phyloP scores from a whole-genome alignment of 92 coral and sea anemone genomes.

The Zoanthus solanderi region DNA sequence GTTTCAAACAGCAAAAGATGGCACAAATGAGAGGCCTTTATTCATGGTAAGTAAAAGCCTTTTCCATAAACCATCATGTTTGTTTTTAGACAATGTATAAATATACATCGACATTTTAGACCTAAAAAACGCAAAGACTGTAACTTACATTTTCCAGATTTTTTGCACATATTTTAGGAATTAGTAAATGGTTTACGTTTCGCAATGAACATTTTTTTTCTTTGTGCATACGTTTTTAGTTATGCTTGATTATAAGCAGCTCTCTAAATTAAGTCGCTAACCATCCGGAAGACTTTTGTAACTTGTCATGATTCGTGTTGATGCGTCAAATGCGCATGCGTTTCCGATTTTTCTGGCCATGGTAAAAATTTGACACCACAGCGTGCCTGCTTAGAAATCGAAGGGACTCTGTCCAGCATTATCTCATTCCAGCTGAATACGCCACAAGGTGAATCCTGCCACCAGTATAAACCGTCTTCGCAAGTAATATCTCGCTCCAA shows the following conservation, averaged over 20 bases:
- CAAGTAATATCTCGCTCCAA: no score
- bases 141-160: neutral
- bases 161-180: neutral
- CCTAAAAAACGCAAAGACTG: neutral
- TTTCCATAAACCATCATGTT: conserved; percentile 1
- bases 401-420: no score
- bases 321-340: neutral
- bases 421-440: no score
- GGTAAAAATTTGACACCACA: no score
- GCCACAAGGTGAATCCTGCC: no score
- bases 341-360: neutral
- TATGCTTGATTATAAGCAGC: neutral
- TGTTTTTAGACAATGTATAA: neutral
- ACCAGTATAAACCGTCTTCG: no score
- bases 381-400: no score
- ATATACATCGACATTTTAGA: conserved; percentile 2
- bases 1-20: conserved; percentile 1
- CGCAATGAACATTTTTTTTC: neutral
- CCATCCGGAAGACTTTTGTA: neutral
- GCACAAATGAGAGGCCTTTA: conserved; percentile 19
- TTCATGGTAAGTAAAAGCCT: neutral
- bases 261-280: neutral
- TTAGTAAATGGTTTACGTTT: neutral
- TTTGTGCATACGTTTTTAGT: neutral
- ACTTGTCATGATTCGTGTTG: neutral